phyloP scores from a whole-genome alignment of 2,888 invertebrate species.

The Tipula unca region DNA sequence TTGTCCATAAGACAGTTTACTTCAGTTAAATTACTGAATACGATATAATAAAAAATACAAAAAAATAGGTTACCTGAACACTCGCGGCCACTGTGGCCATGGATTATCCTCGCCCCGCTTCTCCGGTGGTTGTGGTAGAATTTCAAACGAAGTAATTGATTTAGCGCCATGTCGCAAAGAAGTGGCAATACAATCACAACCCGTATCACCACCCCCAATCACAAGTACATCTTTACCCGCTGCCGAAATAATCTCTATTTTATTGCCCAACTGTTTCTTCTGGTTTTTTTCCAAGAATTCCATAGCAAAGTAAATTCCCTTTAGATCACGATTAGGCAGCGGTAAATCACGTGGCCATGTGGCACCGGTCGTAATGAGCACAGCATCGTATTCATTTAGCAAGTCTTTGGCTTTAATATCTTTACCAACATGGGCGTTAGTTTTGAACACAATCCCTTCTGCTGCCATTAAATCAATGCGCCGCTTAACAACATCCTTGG shows the following conservation, averaged over 20 bases:
- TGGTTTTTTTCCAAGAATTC: constrained; percentile 96
- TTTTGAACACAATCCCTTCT: constrained; percentile 86
- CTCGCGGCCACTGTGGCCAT: constrained; percentile 97
- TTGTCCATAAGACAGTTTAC: too few relatives aligned
- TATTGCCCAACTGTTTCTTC: constrained; percentile 77
- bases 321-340: constrained; percentile 74
- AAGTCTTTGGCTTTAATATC: constrained; percentile 71
- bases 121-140: constrained; percentile 83
- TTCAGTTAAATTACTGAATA: neutral
- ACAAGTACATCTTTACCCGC: constrained; percentile 91
- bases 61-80: constrained; percentile 57
- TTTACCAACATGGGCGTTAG: constrained; percentile 83
- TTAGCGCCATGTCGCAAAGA: constrained; percentile 87
- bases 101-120: constrained; percentile 82
- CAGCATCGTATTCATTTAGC: constrained; percentile 62
- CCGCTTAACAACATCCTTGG: constrained; percentile 86
- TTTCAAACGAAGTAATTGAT: constrained; percentile 90
- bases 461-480: constrained; percentile 76
- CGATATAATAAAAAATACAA: neutral
- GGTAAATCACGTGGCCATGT: constrained; percentile 93
- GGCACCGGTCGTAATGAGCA: constrained; percentile 86
- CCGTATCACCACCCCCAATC: constrained; percentile 82
- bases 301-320: constrained; percentile 97
- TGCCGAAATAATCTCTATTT: constrained; percentile 58
- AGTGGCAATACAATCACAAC: constrained; percentile 97